A percentile compares a stretch with the other conserved stretches of the same genome.
Evolutionary conservation across 2,797 vertebrate species (phyloP).

Genomic region (Corythornis leucogaster): DNA sequence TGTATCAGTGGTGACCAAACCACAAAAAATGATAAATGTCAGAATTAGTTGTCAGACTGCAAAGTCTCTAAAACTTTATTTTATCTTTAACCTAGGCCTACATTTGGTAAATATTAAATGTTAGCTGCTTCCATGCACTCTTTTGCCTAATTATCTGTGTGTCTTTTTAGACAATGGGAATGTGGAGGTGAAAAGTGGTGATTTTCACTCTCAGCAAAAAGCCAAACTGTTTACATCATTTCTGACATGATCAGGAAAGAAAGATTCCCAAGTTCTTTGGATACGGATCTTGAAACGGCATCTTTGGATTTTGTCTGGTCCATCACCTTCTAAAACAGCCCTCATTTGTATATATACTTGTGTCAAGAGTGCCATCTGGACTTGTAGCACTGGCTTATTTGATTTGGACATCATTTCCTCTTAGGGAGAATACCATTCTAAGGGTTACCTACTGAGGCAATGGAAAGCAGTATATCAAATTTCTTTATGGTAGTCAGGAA

Average conservation of each 20-base stretch:
- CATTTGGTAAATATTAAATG: neutral
- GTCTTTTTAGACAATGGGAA: neutral
- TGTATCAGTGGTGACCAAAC: neutral
- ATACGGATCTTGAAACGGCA: neutral
- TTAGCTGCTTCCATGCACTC: neutral
- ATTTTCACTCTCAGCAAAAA: neutral
- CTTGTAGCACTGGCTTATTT: neutral
- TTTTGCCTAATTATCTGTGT: neutral
- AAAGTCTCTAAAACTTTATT: neutral
- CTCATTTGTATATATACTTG: neutral
- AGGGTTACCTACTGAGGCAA: neutral
- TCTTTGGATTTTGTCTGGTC: neutral
- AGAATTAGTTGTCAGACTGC: neutral
- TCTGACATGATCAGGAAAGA: neutral
- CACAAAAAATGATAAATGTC: neutral
- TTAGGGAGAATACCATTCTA: neutral
- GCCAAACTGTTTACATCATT: neutral
- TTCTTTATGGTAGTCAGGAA: neutral
- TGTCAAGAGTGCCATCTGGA: neutral
- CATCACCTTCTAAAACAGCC: neutral
- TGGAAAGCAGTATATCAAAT: neutral
- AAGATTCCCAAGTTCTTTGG: neutral
- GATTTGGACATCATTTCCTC: neutral
- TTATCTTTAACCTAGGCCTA: neutral
- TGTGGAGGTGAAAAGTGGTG: neutral